A percentile compares a stretch with the other conserved stretches of the same genome.
Conservation (phyloP, 2,888 invertebrate species). For the Agrilus biguttatus region DNA sequence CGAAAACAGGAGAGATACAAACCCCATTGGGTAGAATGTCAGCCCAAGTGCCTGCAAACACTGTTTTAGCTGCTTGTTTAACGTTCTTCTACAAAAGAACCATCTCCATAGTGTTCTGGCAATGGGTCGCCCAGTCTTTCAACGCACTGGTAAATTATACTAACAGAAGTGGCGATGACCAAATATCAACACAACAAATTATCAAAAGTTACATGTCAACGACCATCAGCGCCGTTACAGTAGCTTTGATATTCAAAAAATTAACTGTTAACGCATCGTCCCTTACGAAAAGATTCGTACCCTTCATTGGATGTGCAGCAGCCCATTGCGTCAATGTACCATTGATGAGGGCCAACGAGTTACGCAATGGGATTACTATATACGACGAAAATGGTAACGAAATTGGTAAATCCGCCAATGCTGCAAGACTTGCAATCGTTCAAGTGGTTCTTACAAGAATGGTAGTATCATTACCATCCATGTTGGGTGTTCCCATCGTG, state of each 20-base stretch:
- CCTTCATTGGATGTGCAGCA: slow-evolving; percentile 88
- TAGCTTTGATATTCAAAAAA: slow-evolving; percentile 2
- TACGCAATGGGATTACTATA: slow-evolving; percentile 58
- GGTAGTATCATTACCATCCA: slow-evolving; percentile 86
- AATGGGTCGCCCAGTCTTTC: slow-evolving; percentile 50
- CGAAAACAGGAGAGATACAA: slow-evolving; percentile 97
- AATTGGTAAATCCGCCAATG: slow-evolving; percentile 47
- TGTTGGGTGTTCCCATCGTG: slow-evolving; percentile 67
- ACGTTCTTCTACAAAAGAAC: slow-evolving; percentile 91
- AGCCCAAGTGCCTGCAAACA: slow-evolving; percentile 96
- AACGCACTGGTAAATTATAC: slow-evolving; percentile 98
- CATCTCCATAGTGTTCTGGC: slow-evolving; percentile 74
- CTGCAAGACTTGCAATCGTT: slow-evolving; percentile 72
- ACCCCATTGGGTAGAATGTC: slow-evolving; percentile 89
- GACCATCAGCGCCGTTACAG: neutral
- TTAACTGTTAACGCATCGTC: slow-evolving; percentile 52
- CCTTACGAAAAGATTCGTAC: slow-evolving; percentile 76
- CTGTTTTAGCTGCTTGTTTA: slow-evolving; percentile 93
- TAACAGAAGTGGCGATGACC: slow-evolving; percentile 66
- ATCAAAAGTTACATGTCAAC: too few relatives aligned
- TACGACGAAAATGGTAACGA: slow-evolving; percentile 60
- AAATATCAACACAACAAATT: too few relatives aligned
- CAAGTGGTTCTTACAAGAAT: slow-evolving; percentile 82
- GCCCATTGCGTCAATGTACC: slow-evolving; percentile 99
- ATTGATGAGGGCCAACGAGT: slow-evolving; percentile 65